Evolutionary conservation across 1,140 invertebrate species (phyloP).

Genomic region (Drosophila grimshawi): DNA sequence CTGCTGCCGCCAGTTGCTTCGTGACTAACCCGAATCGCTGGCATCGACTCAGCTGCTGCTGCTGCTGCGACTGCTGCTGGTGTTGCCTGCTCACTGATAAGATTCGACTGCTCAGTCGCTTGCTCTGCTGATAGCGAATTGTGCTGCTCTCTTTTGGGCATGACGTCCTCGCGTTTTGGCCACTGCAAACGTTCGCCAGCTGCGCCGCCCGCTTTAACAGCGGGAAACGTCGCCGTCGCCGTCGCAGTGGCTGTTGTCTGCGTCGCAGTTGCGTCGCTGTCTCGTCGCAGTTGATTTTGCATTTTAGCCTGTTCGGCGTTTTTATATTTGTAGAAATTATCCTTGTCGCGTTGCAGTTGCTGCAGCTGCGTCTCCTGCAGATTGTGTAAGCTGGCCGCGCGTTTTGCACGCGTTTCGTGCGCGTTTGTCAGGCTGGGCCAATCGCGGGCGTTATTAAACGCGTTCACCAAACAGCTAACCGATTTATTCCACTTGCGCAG

Average conservation of each 20-base stretch:
- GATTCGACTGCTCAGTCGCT: conserved; percentile 11
- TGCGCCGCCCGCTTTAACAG: conserved; percentile 30
- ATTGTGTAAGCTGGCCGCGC: conserved; percentile 74
- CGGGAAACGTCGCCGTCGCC: conserved; percentile 35
- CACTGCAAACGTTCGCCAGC: conserved; percentile 40
- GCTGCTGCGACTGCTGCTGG: conserved; percentile 20
- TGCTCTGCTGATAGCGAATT: conserved; percentile 17
- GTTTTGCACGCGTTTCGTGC: conserved; percentile 52
- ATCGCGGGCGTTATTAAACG: conserved; percentile 68
- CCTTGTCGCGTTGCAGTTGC: conserved; percentile 63
- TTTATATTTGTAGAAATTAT: conserved; percentile 84
- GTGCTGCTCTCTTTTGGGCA: conserved; percentile 12
- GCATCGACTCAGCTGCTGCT: neutral
- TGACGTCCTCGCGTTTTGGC: conserved; percentile 39
- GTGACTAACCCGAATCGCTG: conserved; percentile 44
- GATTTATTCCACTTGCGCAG: conserved; percentile 76
- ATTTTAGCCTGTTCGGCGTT: conserved; percentile 79
- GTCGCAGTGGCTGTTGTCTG: neutral
- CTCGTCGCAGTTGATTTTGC: conserved; percentile 55
- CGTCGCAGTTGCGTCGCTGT: conserved; percentile 12
- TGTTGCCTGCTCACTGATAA: conserved; percentile 28
- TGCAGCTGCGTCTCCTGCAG: conserved; percentile 42
- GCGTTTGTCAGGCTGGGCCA: conserved; percentile 58
- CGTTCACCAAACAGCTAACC: conserved; percentile 75
- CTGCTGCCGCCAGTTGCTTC: conserved; percentile 63